A percentile compares a stretch with the other conserved stretches of the same genome.
Conservation (phyloP, 1,140 invertebrate species). For the Acromyrmex heyeri region DNA sequence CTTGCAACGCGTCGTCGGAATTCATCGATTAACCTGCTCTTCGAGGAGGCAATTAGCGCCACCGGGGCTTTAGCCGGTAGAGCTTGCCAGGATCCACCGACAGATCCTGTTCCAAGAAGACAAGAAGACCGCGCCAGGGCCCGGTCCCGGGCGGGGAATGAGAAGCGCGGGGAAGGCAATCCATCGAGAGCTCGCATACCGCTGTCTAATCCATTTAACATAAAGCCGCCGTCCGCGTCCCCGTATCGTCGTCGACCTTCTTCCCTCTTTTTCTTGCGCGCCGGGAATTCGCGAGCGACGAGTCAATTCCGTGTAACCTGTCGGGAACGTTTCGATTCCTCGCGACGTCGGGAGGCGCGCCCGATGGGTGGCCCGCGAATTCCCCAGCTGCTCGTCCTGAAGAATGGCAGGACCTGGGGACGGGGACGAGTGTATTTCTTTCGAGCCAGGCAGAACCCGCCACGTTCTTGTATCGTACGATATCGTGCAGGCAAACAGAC, state of each 20-base stretch:
- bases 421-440: conserved; percentile 32
- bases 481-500: not conserved
- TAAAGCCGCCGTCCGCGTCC: conserved; percentile 74
- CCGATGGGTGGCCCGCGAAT: conserved; percentile 74
- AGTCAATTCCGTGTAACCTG: conserved; percentile 73
- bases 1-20: conserved; percentile 56
- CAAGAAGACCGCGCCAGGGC: conserved; percentile 14
- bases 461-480: conserved; percentile 49
- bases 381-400: conserved; percentile 42
- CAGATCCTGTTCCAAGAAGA: conserved; percentile 59
- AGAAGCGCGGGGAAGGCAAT: conserved; percentile 71
- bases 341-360: conserved; percentile 52
- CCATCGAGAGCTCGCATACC: conserved; percentile 83
- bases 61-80: conserved; percentile 24
- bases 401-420: conserved; percentile 19
- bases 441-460: conserved; percentile 18
- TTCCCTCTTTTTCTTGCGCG: conserved; percentile 47
- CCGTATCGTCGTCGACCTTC: conserved; percentile 40
- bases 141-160: not conserved
- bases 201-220: conserved; percentile 86
- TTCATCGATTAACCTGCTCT: conserved; percentile 60
- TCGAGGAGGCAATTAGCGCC: conserved; percentile 59
- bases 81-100: conserved; percentile 5
- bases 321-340: conserved; percentile 62
- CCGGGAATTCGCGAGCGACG: conserved; percentile 73